phyloP scores from a whole-genome alignment of 2,888 invertebrate species.

The Agrochola lota region DNA sequence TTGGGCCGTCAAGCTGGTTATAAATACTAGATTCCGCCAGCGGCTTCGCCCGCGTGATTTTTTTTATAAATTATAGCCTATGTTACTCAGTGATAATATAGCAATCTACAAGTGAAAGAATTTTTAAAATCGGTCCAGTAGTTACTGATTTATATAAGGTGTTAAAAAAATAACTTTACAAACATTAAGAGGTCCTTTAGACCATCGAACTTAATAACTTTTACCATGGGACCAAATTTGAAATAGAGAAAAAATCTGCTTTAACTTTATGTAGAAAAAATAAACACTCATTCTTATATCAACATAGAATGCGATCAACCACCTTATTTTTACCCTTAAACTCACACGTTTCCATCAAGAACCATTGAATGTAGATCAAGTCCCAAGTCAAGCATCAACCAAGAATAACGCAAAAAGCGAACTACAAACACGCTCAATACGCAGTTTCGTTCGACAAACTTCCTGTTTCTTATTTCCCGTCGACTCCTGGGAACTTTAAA shows the following conservation, averaged over 20 bases:
- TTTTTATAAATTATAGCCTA: no score
- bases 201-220: no score
- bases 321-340: background rate
- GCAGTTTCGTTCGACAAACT: constrained; percentile 36
- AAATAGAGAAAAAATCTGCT: no score
- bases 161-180: no score
- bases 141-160: no score
- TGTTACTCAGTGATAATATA: no score
- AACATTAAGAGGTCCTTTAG: no score
- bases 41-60: no score
- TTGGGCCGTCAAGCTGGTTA: background rate
- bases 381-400: constrained; percentile 12
- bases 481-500: constrained; percentile 57
- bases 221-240: no score
- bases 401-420: constrained; percentile 26
- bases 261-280: no score
- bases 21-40: background rate
- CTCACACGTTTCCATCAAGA: background rate
- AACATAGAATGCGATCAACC: background rate
- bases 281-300: background rate
- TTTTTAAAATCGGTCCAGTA: no score
- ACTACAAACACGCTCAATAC: constrained; percentile 41
- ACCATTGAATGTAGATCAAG: constrained; percentile 26
- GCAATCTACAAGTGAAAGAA: no score
- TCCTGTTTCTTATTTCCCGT: constrained; percentile 53